These are phyloP conservation scores for Melangyna quadrimaculata DNA, from an alignment of 2,888 invertebrate genomes.

Conservation along the genomic window DNA sequence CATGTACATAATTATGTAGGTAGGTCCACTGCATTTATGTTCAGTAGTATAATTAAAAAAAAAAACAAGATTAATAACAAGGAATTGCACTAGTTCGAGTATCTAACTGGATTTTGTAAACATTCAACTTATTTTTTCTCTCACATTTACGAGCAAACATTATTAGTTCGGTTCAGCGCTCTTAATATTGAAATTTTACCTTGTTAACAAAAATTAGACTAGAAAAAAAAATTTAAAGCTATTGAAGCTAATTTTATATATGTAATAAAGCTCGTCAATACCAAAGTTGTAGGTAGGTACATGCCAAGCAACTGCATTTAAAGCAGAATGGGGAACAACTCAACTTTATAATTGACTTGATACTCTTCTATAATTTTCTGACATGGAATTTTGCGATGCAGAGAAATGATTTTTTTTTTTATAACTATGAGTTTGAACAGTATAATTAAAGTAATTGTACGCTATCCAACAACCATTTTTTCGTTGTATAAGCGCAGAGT, in stretches of 20 bases:
- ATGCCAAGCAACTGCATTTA: not conserved
- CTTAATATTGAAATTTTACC: not conserved
- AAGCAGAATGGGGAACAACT: not conserved
- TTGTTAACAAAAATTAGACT: not conserved
- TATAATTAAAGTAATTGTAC: slow-evolving; percentile 65
- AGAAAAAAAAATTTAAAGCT: not conserved
- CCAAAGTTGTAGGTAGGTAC: not conserved
- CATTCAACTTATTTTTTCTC: not conserved
- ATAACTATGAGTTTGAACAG: slow-evolving; percentile 31
- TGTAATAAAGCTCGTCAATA: not conserved
- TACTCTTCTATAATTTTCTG: slow-evolving; percentile 12
- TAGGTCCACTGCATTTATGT: too few species aligned
- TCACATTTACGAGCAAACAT: not conserved
- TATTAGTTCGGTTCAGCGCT: not conserved
- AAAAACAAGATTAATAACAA: not conserved
- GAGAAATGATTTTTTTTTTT: slow-evolving; percentile 23
- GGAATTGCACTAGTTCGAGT: not conserved
- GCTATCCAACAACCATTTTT: slow-evolving; percentile 19
- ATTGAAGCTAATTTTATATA: not conserved
- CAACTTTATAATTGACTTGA: slow-evolving; percentile 7
- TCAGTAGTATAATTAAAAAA: too few species aligned
- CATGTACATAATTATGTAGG: too few species aligned
- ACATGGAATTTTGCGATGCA: slow-evolving; percentile 3
- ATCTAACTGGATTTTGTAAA: not conserved
- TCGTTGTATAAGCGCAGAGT: not conserved